A percentile compares a stretch with the other conserved stretches of the same genome.
Evolutionary conservation across 2,797 vertebrate genomes (phyloP).

Genomic region (Rachycentron canadum): DNA sequence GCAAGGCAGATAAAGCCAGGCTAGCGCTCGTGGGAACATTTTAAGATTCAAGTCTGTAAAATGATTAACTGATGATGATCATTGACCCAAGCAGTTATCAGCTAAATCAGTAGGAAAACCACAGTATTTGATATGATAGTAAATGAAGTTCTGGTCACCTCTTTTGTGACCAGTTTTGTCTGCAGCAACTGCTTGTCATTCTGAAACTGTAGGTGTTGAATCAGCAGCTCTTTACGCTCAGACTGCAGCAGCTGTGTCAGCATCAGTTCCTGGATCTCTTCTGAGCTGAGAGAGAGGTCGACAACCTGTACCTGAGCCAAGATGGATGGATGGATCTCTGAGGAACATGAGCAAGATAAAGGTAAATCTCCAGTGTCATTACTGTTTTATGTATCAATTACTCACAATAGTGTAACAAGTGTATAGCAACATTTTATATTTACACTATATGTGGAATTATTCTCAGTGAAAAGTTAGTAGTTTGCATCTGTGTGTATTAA

Average conservation of each 20-base stretch:
- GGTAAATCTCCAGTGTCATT: not conserved
- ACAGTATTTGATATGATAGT: not conserved
- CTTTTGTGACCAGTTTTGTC: slow-evolving; percentile 71
- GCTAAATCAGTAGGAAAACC: not conserved
- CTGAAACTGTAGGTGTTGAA: slow-evolving; percentile 70
- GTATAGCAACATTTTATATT: not conserved
- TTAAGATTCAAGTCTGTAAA: not conserved
- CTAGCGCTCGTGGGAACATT: not conserved
- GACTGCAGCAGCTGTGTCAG: slow-evolving; percentile 83
- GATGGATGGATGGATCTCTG: slow-evolving; percentile 84
- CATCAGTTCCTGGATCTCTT: slow-evolving; percentile 85
- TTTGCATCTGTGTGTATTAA: not conserved
- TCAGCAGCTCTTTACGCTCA: slow-evolving; percentile 78
- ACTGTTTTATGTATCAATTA: not conserved
- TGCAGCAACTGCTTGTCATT: slow-evolving; percentile 75
- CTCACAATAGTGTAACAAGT: not conserved
- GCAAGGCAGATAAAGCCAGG: not conserved
- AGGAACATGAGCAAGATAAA: slow-evolving; percentile 23
- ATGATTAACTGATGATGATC: not conserved
- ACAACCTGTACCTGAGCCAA: slow-evolving; percentile 84
- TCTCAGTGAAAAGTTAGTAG: not conserved
- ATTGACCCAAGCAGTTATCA: not conserved
- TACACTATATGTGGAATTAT: not conserved
- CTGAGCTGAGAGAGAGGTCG: slow-evolving; percentile 84
- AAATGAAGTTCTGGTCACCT: slow-evolving; percentile 78